phyloP scores from a whole-genome alignment of 2,113 vertebrate species.

The Catharus bicknelli region DNA sequence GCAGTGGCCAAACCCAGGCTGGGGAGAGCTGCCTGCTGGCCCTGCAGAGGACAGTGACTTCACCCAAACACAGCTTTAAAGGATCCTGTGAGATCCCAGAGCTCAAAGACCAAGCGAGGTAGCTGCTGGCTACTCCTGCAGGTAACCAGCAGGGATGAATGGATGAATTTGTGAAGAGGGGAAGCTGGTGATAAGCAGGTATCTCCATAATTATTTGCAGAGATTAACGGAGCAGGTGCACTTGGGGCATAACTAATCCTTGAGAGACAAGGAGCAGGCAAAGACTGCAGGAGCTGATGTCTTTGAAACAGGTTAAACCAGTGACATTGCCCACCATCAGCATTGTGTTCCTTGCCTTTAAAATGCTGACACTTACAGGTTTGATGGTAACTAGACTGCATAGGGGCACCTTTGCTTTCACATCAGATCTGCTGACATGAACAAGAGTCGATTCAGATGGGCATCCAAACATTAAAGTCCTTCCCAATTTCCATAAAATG shows the following conservation, averaged over 20 bases:
- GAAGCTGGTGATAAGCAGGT: not conserved
- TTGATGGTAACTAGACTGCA: conserved; percentile 55
- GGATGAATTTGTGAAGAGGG: not conserved
- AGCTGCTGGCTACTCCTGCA: not conserved
- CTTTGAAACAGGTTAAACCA: conserved; percentile 64
- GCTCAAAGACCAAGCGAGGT: not conserved
- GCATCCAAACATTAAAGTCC: conserved; percentile 64
- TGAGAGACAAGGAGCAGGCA: conserved; percentile 35
- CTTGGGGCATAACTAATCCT: conserved; percentile 21
- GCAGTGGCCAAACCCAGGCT: not conserved
- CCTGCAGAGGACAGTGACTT: accelerated
- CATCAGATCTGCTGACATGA: conserved; percentile 76
- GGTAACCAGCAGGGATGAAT: not conserved
- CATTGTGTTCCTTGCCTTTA: conserved; percentile 50
- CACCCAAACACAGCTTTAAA: not conserved
- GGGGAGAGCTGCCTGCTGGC: not conserved
- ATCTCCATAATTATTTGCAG: conserved; percentile 31
- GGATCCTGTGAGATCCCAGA: accelerated
- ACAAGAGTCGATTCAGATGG: conserved; percentile 66
- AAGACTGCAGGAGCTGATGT: not conserved
- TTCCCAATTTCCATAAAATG: conserved; percentile 67
- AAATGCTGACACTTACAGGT: conserved; percentile 62
- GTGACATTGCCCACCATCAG: conserved; percentile 69
- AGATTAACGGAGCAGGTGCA: conserved; percentile 1
- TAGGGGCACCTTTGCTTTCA: conserved; percentile 77